A percentile compares a stretch with the other conserved stretches of the same genome.
Evolutionary conservation across 1,140 invertebrate species (phyloP).

Genomic region (Pseudomyrmex concolor): DNA sequence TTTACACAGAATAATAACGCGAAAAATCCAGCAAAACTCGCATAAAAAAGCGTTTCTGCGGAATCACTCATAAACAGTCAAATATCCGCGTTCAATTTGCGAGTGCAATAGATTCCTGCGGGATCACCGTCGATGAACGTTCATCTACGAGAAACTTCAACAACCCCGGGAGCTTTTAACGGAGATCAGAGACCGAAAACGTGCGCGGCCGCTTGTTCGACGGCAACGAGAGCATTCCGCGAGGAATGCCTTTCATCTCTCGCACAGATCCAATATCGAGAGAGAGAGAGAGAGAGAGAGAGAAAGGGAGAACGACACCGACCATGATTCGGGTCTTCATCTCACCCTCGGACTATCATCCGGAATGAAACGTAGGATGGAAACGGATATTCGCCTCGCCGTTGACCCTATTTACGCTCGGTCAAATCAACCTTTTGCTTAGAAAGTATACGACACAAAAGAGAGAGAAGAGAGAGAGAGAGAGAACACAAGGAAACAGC

Average conservation of each 20-base stretch:
- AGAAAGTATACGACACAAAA: conserved; percentile 36
- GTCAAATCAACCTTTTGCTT: conserved; percentile 42
- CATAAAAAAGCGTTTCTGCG: neutral
- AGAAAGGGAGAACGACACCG: conserved; percentile 5
- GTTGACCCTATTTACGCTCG: conserved; percentile 52
- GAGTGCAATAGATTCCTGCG: conserved; percentile 47
- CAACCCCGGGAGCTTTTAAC: conserved; percentile 41
- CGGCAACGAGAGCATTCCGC: conserved; percentile 54
- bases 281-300: conserved; percentile 30
- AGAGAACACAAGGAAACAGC: neutral
- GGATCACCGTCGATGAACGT: conserved; percentile 39
- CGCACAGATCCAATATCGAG: conserved; percentile 63
- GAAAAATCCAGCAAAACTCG: neutral
- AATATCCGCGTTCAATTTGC: conserved; percentile 41
- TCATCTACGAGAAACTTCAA: conserved; percentile 33
- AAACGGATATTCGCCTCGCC: conserved; percentile 30
- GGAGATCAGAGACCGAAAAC: conserved; percentile 12
- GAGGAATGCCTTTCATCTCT: conserved; percentile 63
- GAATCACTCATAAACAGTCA: conserved; percentile 18
- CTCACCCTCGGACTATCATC: conserved; percentile 22
- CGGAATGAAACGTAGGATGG: conserved; percentile 41
- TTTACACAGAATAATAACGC: neutral
- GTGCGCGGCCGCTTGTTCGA: conserved; percentile 26
- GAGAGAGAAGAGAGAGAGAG: conserved; percentile 1
- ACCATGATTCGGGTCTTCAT: conserved; percentile 35